A percentile compares a stretch with the other conserved stretches of the same genome.
These are phyloP conservation scores for Zosterops japonicus DNA, from an alignment of 2,113 vertebrate species.

Conservation along the genomic window DNA sequence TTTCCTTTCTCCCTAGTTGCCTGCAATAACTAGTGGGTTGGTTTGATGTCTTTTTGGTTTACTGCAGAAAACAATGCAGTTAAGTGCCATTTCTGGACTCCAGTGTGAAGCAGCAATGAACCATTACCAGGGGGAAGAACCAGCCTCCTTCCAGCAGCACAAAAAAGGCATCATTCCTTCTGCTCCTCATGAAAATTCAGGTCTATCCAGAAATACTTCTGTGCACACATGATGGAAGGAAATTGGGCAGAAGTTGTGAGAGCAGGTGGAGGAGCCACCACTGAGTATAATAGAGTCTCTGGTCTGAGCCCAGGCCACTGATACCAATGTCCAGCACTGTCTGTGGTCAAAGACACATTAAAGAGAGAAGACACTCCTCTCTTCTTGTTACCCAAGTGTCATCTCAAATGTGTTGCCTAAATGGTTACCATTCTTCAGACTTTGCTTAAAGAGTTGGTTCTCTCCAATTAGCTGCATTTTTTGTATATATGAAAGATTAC, in stretches of 20 bases:
- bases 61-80: background rate
- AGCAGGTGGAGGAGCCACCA: background rate
- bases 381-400: background rate
- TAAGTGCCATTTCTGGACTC: background rate
- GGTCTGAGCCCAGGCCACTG: accelerated
- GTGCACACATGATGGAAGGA: background rate
- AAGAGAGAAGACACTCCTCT: background rate
- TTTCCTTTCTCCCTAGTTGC: background rate
- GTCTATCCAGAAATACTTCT: background rate
- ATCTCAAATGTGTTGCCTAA: background rate
- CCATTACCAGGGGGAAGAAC: background rate
- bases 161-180: background rate
- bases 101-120: background rate
- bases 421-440: background rate
- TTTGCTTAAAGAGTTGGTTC: background rate
- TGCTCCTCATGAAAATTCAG: background rate
- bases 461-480: background rate
- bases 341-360: background rate
- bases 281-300: background rate
- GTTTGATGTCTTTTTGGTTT: background rate
- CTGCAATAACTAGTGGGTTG: background rate
- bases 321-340: background rate
- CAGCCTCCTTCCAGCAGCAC: background rate
- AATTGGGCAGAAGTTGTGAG: background rate
- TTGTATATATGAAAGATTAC: background rate